Conservation (phyloP, 2,113 vertebrate species). For the Pomatorhinus ruficollis region DNA sequence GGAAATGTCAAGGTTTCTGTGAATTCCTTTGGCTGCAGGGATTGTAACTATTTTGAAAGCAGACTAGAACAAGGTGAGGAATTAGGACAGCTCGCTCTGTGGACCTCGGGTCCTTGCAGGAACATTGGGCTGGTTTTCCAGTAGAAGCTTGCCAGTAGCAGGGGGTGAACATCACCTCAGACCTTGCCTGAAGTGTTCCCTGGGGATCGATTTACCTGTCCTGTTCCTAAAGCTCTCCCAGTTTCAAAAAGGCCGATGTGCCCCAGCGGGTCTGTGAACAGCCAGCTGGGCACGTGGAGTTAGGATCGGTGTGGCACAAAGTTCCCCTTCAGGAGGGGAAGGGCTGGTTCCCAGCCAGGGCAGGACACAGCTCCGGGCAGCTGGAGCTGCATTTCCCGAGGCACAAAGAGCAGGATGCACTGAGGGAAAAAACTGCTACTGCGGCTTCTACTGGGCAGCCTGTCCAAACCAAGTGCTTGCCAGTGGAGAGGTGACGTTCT, state of each 20-base stretch:
- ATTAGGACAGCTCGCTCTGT: background rate
- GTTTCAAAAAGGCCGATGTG: background rate
- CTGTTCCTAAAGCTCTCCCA: background rate
- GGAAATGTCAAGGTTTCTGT: background rate
- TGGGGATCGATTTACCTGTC: background rate
- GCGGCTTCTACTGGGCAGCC: constrained; percentile 38
- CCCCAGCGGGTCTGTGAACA: background rate
- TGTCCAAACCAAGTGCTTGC: background rate
- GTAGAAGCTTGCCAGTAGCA: constrained; percentile 33
- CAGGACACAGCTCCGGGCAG: background rate
- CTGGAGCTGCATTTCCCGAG: fast-evolving
- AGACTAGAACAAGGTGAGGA: background rate
- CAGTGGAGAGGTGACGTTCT: background rate
- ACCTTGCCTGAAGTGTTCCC: background rate
- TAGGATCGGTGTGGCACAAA: background rate
- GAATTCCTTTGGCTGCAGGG: background rate
- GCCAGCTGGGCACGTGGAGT: fast-evolving
- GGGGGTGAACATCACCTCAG: background rate
- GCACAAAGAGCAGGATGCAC: background rate
- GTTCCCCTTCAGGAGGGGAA: background rate
- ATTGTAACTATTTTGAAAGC: background rate
- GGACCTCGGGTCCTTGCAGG: background rate
- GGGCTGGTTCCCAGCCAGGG: background rate
- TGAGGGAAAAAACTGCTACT: background rate
- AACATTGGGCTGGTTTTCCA: background rate